Evolutionary conservation across 2,888 invertebrate species (phyloP).

Genomic region (Girardia tigrina): DNA sequence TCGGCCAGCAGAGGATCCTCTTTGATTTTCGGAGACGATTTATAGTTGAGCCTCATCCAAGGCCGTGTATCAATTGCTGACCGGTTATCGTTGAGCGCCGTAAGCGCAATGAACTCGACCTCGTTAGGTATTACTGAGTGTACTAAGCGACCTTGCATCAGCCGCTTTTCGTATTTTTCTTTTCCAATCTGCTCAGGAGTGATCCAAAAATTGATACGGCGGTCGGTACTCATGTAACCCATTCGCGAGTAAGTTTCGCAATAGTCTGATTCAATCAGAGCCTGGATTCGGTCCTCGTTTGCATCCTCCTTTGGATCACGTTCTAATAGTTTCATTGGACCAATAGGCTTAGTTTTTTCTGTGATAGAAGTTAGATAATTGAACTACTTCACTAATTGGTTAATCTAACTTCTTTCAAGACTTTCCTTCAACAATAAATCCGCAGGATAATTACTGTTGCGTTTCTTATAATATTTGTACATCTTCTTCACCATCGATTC

Average conservation of each 20-base stretch:
- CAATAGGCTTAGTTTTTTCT: background rate
- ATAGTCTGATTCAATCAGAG: background rate
- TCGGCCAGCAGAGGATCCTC: background rate
- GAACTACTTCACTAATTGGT: background rate
- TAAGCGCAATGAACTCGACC: background rate
- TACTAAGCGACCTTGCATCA: conserved; percentile 1
- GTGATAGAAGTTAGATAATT: background rate
- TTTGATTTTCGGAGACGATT: background rate
- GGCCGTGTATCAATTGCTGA: background rate
- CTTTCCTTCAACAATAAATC: conserved; percentile 18
- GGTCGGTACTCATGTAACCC: background rate
- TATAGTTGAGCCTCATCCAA: background rate
- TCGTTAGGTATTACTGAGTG: conserved; percentile 1
- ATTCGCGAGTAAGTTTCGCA: background rate
- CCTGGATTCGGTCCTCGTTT: background rate
- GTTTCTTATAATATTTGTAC: conserved; percentile 19
- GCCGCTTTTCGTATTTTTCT: background rate
- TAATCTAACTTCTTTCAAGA: background rate
- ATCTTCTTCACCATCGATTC: background rate
- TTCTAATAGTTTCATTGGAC: background rate
- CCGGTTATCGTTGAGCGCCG: background rate
- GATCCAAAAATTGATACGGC: background rate
- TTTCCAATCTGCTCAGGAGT: background rate
- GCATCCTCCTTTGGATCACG: background rate
- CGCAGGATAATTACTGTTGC: background rate